Percentiles rank a stretch among this genome's conserved stretches.
Conservation (phyloP, 2,113 vertebrate species). For the Calidris pygmaea region DNA sequence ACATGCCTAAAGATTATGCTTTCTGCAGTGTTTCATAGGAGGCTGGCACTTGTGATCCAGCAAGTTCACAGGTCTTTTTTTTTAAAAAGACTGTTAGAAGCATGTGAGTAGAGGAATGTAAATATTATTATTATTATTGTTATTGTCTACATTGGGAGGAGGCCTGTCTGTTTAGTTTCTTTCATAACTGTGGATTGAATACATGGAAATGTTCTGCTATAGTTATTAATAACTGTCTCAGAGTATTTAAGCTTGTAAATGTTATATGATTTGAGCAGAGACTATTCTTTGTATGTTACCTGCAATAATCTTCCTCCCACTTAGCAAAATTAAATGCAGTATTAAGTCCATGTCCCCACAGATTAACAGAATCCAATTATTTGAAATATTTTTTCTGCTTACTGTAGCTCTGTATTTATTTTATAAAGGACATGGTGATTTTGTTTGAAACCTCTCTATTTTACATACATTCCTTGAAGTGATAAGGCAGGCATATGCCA, state of each 20-base stretch:
- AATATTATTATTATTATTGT: background rate
- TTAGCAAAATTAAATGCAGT: constrained; percentile 60
- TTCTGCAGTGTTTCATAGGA: background rate
- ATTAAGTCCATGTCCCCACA: constrained; percentile 24
- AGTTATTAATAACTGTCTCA: constrained; percentile 6
- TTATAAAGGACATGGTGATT: background rate
- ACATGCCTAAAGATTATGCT: background rate
- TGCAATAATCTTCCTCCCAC: constrained; percentile 42
- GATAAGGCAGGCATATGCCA: background rate
- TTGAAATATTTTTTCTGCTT: constrained; percentile 30
- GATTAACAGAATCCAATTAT: constrained; percentile 61
- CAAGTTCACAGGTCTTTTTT: background rate
- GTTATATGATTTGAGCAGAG: background rate
- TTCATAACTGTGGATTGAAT: background rate
- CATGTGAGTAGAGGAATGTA: background rate
- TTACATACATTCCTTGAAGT: background rate
- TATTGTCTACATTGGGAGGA: background rate
- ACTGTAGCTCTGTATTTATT: background rate
- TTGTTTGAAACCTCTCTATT: background rate
- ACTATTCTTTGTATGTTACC: constrained; percentile 28
- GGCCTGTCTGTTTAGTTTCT: background rate
- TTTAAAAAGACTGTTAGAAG: background rate
- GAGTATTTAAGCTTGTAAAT: constrained; percentile 1
- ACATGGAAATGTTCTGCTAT: background rate
- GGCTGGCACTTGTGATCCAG: background rate